Evolutionary conservation across 2,888 invertebrate species (phyloP).

Genomic region (Epirrhoe tristata): DNA sequence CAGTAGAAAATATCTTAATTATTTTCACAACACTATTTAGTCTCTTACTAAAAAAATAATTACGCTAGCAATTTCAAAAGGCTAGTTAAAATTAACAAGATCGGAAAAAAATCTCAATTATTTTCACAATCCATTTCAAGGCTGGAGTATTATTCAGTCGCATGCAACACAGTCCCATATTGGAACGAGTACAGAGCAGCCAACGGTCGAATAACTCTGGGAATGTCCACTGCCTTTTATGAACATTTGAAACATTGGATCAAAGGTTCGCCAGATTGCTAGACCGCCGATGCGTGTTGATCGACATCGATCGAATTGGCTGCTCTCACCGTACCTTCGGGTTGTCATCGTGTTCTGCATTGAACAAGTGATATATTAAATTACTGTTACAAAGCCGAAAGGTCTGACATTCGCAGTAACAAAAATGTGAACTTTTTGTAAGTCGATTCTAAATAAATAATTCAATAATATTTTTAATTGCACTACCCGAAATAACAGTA

Average conservation of each 20-base stretch:
- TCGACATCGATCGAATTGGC: constrained; percentile 18
- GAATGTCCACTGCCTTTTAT: constrained; percentile 25
- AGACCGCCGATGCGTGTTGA: constrained; percentile 21
- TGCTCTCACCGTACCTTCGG: not conserved
- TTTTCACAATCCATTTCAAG: constrained; percentile 6
- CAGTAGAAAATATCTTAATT: too few species aligned
- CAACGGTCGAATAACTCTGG: constrained; percentile 14
- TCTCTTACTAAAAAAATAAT: not conserved
- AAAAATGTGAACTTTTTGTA: too few species aligned
- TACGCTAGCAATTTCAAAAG: not conserved
- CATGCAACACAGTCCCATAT: constrained; percentile 14
- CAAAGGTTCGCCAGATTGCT: constrained; percentile 27
- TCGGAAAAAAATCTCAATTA: constrained; percentile 7
- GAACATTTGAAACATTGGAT: constrained; percentile 31
- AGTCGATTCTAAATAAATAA: too few species aligned
- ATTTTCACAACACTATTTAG: too few species aligned
- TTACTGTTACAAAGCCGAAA: too few species aligned
- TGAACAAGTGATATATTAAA: too few species aligned
- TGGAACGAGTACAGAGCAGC: constrained; percentile 11
- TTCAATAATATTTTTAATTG: too few species aligned
- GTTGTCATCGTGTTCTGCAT: not conserved
- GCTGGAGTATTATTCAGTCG: constrained; percentile 3
- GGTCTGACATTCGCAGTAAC: too few species aligned
- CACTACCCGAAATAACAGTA: not conserved
- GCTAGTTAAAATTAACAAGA: not conserved